phyloP scores from a whole-genome alignment of 2,113 vertebrate species.

The Casuarius casuarius region DNA sequence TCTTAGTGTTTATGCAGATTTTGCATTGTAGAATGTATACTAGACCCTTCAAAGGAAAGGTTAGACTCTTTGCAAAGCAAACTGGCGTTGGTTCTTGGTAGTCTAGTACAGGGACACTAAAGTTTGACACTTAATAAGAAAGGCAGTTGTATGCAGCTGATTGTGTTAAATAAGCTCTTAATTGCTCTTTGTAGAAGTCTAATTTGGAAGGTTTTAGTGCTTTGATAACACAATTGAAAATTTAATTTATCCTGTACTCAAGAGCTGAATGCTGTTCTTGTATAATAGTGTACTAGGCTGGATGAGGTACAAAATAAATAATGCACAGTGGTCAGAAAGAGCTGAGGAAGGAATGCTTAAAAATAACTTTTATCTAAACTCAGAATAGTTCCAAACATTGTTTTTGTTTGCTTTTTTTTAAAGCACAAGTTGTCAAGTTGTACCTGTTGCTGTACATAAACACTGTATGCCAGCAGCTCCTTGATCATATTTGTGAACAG shows the following conservation, averaged over 20 bases:
- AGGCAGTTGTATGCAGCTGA: slow-evolving; percentile 16
- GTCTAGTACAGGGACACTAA: slow-evolving; percentile 63
- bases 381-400: slow-evolving; percentile 47
- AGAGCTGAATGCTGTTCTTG: slow-evolving; percentile 69
- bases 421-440: slow-evolving; percentile 67
- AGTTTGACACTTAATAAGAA: slow-evolving; percentile 41
- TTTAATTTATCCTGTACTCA: slow-evolving; percentile 60
- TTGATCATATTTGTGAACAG: slow-evolving; percentile 69
- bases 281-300: slow-evolving; percentile 62
- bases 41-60: slow-evolving; percentile 71
- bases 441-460: slow-evolving; percentile 71
- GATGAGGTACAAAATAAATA: slow-evolving; percentile 59
- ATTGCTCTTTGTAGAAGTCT: slow-evolving; percentile 50
- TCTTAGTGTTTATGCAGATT: slow-evolving; percentile 70
- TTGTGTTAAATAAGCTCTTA: slow-evolving; percentile 56
- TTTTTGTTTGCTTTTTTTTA: slow-evolving; percentile 66
- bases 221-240: slow-evolving; percentile 43
- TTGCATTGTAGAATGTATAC: slow-evolving; percentile 73
- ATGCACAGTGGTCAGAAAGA: slow-evolving; percentile 63
- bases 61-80: slow-evolving; percentile 73
- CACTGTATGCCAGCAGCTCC: slow-evolving; percentile 67
- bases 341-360: slow-evolving; percentile 68
- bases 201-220: slow-evolving; percentile 58
- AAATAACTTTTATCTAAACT: slow-evolving; percentile 56
- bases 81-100: slow-evolving; percentile 69